phyloP scores from a whole-genome alignment of 2,797 vertebrate genomes.

The Limnodromus scolopaceus region DNA sequence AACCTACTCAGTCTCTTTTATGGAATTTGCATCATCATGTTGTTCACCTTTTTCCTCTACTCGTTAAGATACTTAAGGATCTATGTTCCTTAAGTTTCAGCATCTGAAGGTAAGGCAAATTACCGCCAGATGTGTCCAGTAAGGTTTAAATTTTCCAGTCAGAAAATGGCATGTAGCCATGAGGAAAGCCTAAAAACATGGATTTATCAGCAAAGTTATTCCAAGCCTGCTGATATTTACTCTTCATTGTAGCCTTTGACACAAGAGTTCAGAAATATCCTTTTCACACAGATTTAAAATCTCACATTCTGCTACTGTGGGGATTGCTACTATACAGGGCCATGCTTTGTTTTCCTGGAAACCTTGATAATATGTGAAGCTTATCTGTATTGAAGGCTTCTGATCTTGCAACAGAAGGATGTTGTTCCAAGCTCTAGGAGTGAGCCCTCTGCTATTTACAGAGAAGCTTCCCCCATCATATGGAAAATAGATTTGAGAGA shows the following conservation, averaged over 20 bases:
- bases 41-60: background rate
- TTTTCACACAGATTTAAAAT: background rate
- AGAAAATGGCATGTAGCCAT: background rate
- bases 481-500: background rate
- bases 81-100: background rate
- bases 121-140: background rate
- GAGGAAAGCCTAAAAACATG: background rate
- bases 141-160: background rate
- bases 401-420: background rate
- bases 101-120: background rate
- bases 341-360: background rate
- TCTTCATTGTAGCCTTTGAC: background rate
- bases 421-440: background rate
- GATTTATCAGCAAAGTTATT: background rate
- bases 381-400: background rate
- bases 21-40: background rate
- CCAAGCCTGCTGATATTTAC: background rate
- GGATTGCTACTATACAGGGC: background rate
- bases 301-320: background rate
- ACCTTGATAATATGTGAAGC: background rate
- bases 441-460: background rate
- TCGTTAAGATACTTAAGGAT: background rate
- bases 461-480: background rate
- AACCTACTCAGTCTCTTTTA: background rate
- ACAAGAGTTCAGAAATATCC: background rate